A percentile compares a stretch with the other conserved stretches of the same genome.
Evolutionary conservation across 2,113 vertebrate genomes (phyloP).

Genomic region (Hiodon tergisus): DNA sequence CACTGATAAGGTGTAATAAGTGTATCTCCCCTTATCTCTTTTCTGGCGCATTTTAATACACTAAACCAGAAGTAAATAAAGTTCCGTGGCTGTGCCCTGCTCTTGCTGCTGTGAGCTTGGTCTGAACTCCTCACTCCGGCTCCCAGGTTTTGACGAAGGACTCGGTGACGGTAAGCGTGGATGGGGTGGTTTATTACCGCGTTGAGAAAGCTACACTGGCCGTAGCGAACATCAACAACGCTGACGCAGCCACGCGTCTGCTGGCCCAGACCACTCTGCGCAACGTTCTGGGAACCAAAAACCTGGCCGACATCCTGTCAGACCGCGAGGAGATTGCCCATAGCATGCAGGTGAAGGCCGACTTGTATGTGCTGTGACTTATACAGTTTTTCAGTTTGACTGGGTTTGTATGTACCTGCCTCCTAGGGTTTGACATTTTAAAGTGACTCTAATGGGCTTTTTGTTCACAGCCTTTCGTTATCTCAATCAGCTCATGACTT

Average conservation of each 20-base stretch:
- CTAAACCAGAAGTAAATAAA: neutral
- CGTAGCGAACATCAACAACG: slow-evolving; percentile 23
- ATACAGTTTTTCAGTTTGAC: no score
- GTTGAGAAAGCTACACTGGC: slow-evolving; percentile 44
- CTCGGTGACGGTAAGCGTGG: slow-evolving; percentile 55
- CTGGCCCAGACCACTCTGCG: slow-evolving; percentile 58
- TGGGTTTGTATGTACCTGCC: no score
- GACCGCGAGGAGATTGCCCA: slow-evolving; percentile 37
- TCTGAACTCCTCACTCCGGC: no score
- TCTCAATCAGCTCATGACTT: no score
- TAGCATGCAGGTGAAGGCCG: slow-evolving; percentile 17
- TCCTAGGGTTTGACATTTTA: no score
- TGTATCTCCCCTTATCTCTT: neutral
- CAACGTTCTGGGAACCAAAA: slow-evolving; percentile 52
- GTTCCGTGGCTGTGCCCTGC: neutral
- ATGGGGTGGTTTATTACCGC: slow-evolving; percentile 58
- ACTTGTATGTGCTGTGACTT: no score
- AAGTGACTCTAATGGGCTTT: no score
- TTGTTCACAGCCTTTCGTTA: no score
- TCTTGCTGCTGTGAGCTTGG: neutral
- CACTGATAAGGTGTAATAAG: no score
- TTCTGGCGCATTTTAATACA: neutral
- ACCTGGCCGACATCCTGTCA: slow-evolving; percentile 49
- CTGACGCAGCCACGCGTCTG: slow-evolving; percentile 39
- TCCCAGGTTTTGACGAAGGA: slow-evolving; percentile 56